phyloP scores from a whole-genome alignment of 2,888 invertebrate species.

The Perizoma affinitatum region DNA sequence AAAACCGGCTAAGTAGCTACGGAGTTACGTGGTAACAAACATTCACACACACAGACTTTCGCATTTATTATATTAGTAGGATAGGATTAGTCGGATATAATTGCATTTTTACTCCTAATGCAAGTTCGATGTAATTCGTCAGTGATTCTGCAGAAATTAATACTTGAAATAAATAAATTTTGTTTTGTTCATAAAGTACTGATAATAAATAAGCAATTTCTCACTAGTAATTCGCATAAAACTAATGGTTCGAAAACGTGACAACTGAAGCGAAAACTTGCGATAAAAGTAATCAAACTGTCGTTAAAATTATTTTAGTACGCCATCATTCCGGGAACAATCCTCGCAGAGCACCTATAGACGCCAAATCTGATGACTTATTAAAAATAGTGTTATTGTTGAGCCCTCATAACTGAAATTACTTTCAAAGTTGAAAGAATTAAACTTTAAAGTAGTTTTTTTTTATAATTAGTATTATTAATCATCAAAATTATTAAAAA shows the following conservation, averaged over 20 bases:
- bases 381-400: slow-evolving; percentile 32
- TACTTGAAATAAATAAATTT: slow-evolving; percentile 46
- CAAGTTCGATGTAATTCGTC: slow-evolving; percentile 38
- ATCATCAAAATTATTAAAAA: no score
- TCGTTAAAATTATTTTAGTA: slow-evolving; percentile 80
- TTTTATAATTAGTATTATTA: no score
- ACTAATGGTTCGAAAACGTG: slow-evolving; percentile 81
- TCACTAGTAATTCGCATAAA: slow-evolving; percentile 79
- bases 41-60: no score
- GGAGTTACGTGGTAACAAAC: no score
- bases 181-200: slow-evolving; percentile 49
- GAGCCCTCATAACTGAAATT: neutral
- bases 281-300: slow-evolving; percentile 83
- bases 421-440: neutral
- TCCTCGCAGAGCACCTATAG: slow-evolving; percentile 43
- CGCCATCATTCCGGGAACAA: slow-evolving; percentile 59
- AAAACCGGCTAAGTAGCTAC: no score
- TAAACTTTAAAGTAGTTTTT: neutral
- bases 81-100: no score
- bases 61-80: no score
- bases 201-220: slow-evolving; percentile 77
- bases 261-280: slow-evolving; percentile 78
- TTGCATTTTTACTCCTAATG: no score
- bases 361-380: slow-evolving; percentile 38
- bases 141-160: slow-evolving; percentile 40